phyloP scores from a whole-genome alignment of 2,797 vertebrate genomes.

The Falco rusticolus region DNA sequence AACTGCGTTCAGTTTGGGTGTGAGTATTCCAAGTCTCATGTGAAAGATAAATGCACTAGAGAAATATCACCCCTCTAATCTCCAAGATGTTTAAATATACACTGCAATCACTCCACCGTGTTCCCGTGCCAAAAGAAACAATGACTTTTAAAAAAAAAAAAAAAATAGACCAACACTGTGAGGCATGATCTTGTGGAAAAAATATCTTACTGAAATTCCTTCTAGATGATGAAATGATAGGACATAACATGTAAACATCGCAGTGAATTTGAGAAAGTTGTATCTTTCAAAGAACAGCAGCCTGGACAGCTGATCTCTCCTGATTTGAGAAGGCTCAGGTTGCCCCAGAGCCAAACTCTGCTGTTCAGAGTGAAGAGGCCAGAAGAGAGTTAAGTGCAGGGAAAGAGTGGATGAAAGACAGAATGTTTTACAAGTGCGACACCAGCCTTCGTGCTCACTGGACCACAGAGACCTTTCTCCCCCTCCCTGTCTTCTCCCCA shows the following conservation, averaged over 20 bases:
- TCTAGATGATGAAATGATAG: background rate
- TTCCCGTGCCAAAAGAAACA: background rate
- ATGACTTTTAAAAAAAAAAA: background rate
- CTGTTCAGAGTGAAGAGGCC: background rate
- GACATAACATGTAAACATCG: background rate
- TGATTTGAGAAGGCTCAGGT: background rate
- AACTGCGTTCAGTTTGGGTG: background rate
- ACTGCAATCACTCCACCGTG: background rate
- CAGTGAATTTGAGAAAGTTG: background rate
- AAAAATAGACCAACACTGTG: background rate
- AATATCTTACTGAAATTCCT: background rate
- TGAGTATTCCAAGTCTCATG: background rate
- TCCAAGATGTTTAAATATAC: background rate
- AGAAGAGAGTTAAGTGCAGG: background rate
- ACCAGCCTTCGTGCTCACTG: background rate
- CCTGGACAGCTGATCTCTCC: background rate
- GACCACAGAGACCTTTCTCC: background rate
- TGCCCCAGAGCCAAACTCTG: background rate
- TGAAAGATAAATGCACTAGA: background rate
- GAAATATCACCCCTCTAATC: background rate
- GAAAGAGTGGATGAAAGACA: background rate
- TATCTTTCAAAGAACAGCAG: background rate
- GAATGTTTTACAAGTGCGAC: background rate
- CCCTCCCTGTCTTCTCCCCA: rapidly evolving
- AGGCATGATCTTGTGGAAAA: background rate